phyloP scores from a whole-genome alignment of 2,888 invertebrate genomes.

The Noctuana brunneofusca region DNA sequence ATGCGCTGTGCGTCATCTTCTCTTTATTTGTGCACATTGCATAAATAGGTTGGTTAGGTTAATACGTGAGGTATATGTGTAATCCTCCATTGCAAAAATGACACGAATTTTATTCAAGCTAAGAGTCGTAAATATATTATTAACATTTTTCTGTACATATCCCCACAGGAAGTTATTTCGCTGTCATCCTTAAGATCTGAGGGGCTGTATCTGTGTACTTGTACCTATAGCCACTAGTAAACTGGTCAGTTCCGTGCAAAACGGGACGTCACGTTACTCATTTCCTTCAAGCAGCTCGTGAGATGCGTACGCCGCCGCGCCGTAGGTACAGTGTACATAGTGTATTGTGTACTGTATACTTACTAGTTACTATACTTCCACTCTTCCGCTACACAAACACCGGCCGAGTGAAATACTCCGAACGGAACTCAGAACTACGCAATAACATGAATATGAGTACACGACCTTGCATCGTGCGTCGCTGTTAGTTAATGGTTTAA shows the following conservation, averaged over 20 bases:
- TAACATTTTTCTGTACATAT: too few species aligned
- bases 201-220: conserved; percentile 15
- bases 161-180: conserved; percentile 11
- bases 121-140: not conserved
- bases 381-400: too few species aligned
- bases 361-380: too few species aligned
- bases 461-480: conserved; percentile 47
- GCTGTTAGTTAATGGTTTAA: conserved; percentile 37
- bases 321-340: too few species aligned
- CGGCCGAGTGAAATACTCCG: conserved; percentile 34
- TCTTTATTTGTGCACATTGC: not conserved
- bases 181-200: conserved; percentile 16
- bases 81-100: too few species aligned
- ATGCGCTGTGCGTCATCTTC: conserved; percentile 49
- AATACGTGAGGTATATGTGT: too few species aligned
- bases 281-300: conserved; percentile 14
- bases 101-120: not conserved
- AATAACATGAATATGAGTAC: conserved; percentile 39
- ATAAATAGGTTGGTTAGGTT: not conserved
- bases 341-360: too few species aligned
- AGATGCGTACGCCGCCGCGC: conserved; percentile 16
- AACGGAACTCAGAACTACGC: conserved; percentile 45
- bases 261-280: conserved; percentile 22
- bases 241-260: conserved; percentile 13
- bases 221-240: conserved; percentile 20